These are phyloP conservation scores for Ophion costatus DNA, from an alignment of 2,888 invertebrate genomes.

Conservation along the genomic window DNA sequence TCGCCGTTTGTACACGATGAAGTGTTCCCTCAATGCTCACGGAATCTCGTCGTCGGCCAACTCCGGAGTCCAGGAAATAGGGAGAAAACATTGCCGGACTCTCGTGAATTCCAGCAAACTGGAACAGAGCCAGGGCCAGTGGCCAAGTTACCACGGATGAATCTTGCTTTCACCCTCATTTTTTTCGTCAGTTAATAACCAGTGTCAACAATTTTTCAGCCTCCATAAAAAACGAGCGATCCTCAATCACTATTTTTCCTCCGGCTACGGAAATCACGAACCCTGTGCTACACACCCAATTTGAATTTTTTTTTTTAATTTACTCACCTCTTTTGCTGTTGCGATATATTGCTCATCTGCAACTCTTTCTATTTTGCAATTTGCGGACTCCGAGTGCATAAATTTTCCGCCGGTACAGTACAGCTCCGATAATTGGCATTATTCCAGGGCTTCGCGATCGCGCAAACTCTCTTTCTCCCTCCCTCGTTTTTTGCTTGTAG, in stretches of 20 bases:
- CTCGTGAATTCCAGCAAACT: constrained; percentile 73
- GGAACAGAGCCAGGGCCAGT: constrained; percentile 73
- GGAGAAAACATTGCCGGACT: constrained; percentile 51
- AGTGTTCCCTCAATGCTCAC: background rate
- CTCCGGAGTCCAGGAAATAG: constrained; percentile 13
- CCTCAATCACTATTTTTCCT: background rate
- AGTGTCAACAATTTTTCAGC: constrained; percentile 59
- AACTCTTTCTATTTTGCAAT: background rate
- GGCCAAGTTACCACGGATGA: constrained; percentile 71
- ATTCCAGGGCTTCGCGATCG: constrained; percentile 71
- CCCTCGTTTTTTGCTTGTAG: constrained; percentile 40
- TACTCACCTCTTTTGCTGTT: background rate
- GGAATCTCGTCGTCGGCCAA: constrained; percentile 7
- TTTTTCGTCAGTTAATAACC: constrained; percentile 60
- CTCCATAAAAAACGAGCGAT: constrained; percentile 13
- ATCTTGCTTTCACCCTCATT: constrained; percentile 45
- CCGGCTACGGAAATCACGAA: background rate
- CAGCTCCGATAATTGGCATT: constrained; percentile 72
- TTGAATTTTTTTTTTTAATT: background rate
- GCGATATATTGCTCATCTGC: background rate
- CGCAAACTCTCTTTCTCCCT: constrained; percentile 50
- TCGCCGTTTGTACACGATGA: constrained; percentile 10
- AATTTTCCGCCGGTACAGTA: constrained; percentile 62
- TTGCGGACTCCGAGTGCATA: constrained; percentile 58
- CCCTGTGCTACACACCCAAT: background rate